Conservation (phyloP, 2,797 vertebrate genomes). For the Spinus pinus region DNA sequence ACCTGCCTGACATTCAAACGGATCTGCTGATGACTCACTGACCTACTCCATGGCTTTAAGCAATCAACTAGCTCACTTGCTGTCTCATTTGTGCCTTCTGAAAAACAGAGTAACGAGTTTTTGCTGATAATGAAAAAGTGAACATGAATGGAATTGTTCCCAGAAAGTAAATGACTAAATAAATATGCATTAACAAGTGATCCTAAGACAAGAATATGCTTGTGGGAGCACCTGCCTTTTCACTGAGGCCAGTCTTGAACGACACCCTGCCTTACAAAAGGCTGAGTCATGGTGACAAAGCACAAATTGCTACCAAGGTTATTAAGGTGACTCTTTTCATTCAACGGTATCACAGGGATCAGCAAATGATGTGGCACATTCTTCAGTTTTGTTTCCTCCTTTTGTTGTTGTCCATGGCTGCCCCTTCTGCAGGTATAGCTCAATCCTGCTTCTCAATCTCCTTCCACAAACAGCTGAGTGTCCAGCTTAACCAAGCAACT, state of each 20-base stretch:
- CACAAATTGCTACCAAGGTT: neutral
- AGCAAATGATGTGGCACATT: neutral
- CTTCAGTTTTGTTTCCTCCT: neutral
- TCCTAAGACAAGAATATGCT: neutral
- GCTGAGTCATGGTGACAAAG: neutral
- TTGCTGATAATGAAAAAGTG: neutral
- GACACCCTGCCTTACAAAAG: neutral
- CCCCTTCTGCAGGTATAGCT: neutral
- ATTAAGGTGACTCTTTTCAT: neutral
- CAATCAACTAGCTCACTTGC: neutral
- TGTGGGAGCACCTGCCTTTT: conserved; percentile 2
- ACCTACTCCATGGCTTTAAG: neutral
- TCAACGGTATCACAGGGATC: neutral
- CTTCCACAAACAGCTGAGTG: neutral
- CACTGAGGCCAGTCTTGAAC: neutral
- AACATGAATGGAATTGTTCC: neutral
- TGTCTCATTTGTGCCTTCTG: neutral
- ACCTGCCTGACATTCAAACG: neutral
- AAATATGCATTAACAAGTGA: neutral
- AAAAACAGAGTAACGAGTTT: neutral
- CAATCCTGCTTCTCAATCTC: neutral
- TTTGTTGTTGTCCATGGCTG: neutral
- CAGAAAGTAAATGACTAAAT: conserved; percentile 16
- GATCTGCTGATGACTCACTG: neutral
- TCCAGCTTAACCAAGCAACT: neutral